A percentile compares a stretch with the other conserved stretches of the same genome.
Evolutionary conservation across 53 echinoderm and acorn worm genomes (phyloP).

Genomic region (Holothuria scabra): DNA sequence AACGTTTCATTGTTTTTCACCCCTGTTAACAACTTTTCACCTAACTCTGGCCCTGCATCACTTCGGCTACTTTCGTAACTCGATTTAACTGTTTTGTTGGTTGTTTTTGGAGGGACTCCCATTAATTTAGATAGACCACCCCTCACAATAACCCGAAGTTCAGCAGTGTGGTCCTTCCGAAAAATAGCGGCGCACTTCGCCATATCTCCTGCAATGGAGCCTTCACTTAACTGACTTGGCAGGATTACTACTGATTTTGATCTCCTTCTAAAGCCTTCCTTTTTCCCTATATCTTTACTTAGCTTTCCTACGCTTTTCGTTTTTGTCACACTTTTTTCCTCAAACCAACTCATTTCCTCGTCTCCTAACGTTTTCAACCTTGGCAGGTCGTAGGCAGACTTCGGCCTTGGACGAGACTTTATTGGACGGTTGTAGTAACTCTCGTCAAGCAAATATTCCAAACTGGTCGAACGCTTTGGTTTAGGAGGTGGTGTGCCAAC

Average conservation of each 20-base stretch:
- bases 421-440: not conserved
- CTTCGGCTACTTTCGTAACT: no score
- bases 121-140: conserved; percentile 72
- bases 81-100: not conserved
- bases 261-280: not conserved
- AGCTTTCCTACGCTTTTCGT: not conserved
- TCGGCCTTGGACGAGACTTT: conserved; percentile 12
- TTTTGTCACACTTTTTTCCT: not conserved
- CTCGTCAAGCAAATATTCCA: conserved; percentile 44
- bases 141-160: conserved; percentile 65
- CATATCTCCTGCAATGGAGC: conserved; percentile 75
- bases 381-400: conserved; percentile 16
- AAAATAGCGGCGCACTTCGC: conserved; percentile 73
- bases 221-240: conserved; percentile 42
- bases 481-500: conserved; percentile 84
- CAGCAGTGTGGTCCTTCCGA: conserved; percentile 63
- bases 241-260: conserved; percentile 1
- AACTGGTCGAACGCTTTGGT: conserved; percentile 69
- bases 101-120: conserved; percentile 56
- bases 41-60: no score
- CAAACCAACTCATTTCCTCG: not conserved
- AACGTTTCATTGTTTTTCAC: no score
- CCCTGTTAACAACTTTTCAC: not conserved
- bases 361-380: conserved; percentile 13
- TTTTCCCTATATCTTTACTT: not conserved